Conservation (phyloP, 2,797 vertebrate species). For the Sebastes diaconus region DNA sequence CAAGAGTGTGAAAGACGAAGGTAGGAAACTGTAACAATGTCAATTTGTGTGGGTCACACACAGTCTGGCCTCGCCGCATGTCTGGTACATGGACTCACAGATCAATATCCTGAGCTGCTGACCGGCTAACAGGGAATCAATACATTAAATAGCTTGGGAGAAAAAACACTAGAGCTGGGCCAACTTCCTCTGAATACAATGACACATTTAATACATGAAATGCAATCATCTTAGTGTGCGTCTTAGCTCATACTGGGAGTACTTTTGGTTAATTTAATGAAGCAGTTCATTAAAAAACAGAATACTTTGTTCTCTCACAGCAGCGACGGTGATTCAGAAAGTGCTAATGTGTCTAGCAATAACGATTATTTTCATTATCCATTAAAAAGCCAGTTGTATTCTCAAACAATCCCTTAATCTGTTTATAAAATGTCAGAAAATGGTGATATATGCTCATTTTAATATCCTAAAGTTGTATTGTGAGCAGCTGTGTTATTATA, state of each 20-base stretch:
- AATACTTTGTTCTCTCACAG: not conserved
- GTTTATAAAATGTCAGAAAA: not conserved
- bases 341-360: not conserved
- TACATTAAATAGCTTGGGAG: constrained; percentile 40
- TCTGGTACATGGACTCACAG: constrained; percentile 15
- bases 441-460: not conserved
- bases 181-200: not conserved
- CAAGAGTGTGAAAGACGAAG: not conserved
- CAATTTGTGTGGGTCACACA: constrained; percentile 17
- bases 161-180: constrained; percentile 1
- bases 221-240: not conserved
- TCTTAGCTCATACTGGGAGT: not conserved
- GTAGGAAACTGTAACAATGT: not conserved
- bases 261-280: not conserved
- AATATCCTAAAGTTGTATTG: not conserved
- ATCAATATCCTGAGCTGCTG: constrained; percentile 56
- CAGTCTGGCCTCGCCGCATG: constrained; percentile 18
- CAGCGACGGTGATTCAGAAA: not conserved
- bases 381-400: not conserved
- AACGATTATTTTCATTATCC: not conserved
- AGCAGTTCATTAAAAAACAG: not conserved
- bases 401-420: not conserved
- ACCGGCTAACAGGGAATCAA: constrained; percentile 52
- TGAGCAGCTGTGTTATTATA: not conserved
- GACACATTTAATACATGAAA: not conserved